Evolutionary conservation across 2,888 invertebrate species (phyloP).

Genomic region (Biston stratarius): DNA sequence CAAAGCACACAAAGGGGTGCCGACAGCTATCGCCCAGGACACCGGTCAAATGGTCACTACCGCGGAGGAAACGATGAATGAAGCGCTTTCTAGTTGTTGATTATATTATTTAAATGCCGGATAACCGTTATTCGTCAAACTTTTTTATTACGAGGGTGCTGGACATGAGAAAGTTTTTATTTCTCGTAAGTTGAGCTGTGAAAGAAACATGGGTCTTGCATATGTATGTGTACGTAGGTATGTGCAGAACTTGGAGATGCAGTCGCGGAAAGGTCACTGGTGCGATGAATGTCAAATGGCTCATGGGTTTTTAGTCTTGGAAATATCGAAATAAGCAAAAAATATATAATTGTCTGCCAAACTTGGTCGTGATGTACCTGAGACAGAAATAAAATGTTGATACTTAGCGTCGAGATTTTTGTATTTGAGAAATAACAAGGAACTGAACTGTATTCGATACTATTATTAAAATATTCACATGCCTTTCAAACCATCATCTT

Average conservation of each 20-base stretch:
- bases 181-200: constrained; percentile 25
- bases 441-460: neutral
- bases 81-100: constrained; percentile 77
- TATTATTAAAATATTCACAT: too few relatives aligned
- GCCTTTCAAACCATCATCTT: too few relatives aligned
- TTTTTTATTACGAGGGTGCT: constrained; percentile 64
- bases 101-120: constrained; percentile 82
- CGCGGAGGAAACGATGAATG: constrained; percentile 82
- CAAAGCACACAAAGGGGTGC: constrained; percentile 82
- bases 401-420: neutral
- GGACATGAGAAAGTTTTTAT: constrained; percentile 77
- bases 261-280: constrained; percentile 18
- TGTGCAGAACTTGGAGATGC: neutral
- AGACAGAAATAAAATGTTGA: constrained; percentile 4
- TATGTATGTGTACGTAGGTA: constrained; percentile 6
- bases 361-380: neutral
- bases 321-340: constrained; percentile 1
- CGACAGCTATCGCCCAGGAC: constrained; percentile 73
- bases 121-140: constrained; percentile 81
- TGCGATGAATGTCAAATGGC: constrained; percentile 14
- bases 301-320: constrained; percentile 10
- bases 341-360: neutral
- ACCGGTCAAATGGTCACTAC: constrained; percentile 84
- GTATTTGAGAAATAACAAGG: neutral
- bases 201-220: constrained; percentile 29